phyloP scores from a whole-genome alignment of 2,888 invertebrate genomes.

The Leptinotarsa juncta region DNA sequence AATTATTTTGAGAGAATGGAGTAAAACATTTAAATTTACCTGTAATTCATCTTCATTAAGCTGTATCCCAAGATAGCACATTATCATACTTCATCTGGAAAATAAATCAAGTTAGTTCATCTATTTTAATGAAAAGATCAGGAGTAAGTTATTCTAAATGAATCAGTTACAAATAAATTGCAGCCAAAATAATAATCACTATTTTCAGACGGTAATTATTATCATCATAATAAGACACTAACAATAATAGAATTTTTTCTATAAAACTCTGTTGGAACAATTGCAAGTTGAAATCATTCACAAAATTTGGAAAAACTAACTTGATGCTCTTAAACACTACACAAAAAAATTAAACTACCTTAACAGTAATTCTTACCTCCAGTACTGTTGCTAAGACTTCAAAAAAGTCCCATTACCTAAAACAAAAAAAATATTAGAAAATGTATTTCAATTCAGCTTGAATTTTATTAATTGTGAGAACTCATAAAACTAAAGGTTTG shows the following conservation, averaged over 20 bases:
- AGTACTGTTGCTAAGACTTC: not conserved
- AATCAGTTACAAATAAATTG: slow-evolving; percentile 34
- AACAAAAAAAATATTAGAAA: not conserved
- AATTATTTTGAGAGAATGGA: too few species aligned
- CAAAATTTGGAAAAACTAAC: too few species aligned
- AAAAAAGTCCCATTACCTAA: not conserved
- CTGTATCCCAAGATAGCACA: too few species aligned
- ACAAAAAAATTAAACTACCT: not conserved
- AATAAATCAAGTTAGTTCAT: not conserved
- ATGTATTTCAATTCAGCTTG: not conserved
- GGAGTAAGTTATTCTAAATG: not conserved
- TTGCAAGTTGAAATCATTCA: not conserved
- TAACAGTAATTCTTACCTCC: not conserved
- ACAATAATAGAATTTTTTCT: too few species aligned
- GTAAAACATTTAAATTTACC: too few species aligned
- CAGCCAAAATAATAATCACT: slow-evolving; percentile 47
- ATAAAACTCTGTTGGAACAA: not conserved
- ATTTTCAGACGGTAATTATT: slow-evolving; percentile 49
- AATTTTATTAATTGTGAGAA: not conserved
- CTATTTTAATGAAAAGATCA: not conserved
- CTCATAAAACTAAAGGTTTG: not conserved
- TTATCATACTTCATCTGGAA: not conserved
- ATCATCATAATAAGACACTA: slow-evolving; percentile 39
- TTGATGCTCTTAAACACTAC: not conserved
- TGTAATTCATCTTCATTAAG: too few species aligned